These are phyloP conservation scores for Bombylius major DNA, from an alignment of 2,888 invertebrate genomes.

Conservation along the genomic window DNA sequence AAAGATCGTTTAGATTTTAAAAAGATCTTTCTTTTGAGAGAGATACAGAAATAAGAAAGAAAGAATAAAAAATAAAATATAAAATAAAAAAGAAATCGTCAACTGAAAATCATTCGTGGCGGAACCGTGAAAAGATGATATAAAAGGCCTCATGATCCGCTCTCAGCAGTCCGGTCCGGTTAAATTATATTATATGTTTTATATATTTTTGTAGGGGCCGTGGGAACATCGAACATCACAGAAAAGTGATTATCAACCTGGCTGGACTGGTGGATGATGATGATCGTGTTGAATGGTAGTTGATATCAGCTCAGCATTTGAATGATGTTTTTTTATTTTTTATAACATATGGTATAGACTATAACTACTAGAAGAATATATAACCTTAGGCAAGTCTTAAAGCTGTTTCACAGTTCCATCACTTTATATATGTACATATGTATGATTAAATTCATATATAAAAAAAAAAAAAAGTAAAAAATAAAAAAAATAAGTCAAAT, in stretches of 20 bases:
- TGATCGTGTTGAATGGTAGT: not conserved
- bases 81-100: slow-evolving; percentile 1
- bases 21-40: not conserved
- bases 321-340: not conserved
- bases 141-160: slow-evolving; percentile 1
- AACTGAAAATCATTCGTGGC: not conserved
- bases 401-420: no score
- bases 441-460: no score
- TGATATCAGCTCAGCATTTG: not conserved
- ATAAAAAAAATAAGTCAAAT: no score
- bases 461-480: no score
- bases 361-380: no score
- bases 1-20: not conserved
- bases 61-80: not conserved
- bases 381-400: no score
- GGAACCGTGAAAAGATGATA: slow-evolving; percentile 10
- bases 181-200: not conserved
- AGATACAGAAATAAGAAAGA: not conserved
- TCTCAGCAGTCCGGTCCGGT: not conserved
- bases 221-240: slow-evolving; percentile 4
- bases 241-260: not conserved
- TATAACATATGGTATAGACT: no score
- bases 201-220: slow-evolving; percentile 1
- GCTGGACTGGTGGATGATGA: not conserved
- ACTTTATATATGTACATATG: no score